These are phyloP conservation scores for Myoxocephalus aenaeus DNA, from an alignment of 2,797 vertebrate genomes.

Conservation along the genomic window DNA sequence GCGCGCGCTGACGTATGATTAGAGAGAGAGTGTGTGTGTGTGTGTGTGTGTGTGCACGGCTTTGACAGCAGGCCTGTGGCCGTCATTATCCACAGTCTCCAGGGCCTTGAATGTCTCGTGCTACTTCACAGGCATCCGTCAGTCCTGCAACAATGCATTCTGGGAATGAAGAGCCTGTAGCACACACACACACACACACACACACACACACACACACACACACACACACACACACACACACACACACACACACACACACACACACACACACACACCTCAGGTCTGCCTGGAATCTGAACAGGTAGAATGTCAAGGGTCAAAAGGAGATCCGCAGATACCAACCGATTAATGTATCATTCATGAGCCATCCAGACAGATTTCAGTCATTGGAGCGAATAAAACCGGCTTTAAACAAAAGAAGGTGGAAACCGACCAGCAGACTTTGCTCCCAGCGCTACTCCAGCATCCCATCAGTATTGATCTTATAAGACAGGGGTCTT, in stretches of 20 bases:
- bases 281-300: neutral
- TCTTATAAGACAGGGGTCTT: neutral
- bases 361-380: neutral
- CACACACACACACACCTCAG: too few species aligned
- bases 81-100: constrained; percentile 3
- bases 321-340: neutral
- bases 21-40: too few species aligned
- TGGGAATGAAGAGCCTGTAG: neutral
- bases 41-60: too few species aligned
- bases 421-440: too few species aligned
- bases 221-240: too few species aligned
- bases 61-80: neutral
- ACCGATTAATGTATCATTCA: neutral
- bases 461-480: neutral
- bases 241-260: too few species aligned
- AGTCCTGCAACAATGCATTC: constrained; percentile 1
- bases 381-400: too few species aligned
- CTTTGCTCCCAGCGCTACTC: neutral
- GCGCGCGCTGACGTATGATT: too few species aligned
- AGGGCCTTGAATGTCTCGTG: neutral
- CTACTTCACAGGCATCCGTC: constrained; percentile 7
- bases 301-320: neutral
- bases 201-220: too few species aligned
- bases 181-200: too few species aligned
- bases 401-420: too few species aligned